phyloP scores from a whole-genome alignment of 2,888 invertebrate species.

The Glyphotaelius pellucidus region DNA sequence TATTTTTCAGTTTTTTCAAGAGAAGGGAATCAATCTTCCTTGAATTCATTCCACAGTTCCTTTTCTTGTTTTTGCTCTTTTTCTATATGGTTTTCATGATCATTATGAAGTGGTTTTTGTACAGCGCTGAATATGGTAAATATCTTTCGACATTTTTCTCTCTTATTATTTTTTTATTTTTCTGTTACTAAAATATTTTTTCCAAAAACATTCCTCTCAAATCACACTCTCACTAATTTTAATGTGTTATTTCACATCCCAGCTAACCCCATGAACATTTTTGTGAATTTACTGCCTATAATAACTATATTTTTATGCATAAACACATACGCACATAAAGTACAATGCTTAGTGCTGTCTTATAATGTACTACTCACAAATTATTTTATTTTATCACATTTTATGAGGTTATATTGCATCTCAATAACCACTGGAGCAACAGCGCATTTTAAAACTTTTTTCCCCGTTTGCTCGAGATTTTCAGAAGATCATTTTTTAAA shows the following conservation, averaged over 20 bases:
- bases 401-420: too few species aligned
- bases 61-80: conserved; percentile 93
- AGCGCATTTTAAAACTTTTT: too few species aligned
- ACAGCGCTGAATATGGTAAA: conserved; percentile 68
- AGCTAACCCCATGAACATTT: background rate
- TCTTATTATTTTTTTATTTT: conserved; percentile 10
- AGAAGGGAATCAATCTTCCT: conserved; percentile 83
- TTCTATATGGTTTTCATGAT: conserved; percentile 94
- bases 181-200: background rate
- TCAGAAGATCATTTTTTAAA: too few species aligned
- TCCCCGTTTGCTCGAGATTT: too few species aligned
- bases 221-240: background rate
- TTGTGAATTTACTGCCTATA: background rate
- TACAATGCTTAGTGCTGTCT: too few species aligned
- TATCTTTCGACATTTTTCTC: background rate
- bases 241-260: background rate
- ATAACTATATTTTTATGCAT: too few species aligned
- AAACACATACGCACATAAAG: too few species aligned
- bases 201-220: background rate
- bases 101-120: conserved; percentile 93
- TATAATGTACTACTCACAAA: too few species aligned
- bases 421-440: too few species aligned
- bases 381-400: too few species aligned
- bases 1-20: conserved; percentile 80
- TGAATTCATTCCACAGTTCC: conserved; percentile 93